Evolutionary conservation across 2,888 invertebrate genomes (phyloP).

Genomic region (Elmis aenea): DNA sequence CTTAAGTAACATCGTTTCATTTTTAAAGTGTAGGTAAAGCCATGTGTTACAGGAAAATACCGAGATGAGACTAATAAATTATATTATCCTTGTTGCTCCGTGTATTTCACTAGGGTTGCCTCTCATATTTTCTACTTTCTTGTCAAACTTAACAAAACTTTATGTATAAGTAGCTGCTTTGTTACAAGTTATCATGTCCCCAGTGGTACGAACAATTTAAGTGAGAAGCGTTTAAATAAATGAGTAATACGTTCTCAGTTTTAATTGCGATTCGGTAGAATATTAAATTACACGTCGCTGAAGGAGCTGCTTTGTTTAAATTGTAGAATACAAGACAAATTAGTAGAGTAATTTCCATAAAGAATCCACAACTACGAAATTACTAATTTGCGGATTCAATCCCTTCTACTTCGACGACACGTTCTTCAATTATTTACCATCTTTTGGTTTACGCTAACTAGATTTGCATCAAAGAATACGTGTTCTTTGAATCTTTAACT

Average conservation of each 20-base stretch:
- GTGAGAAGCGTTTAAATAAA: conserved; percentile 15
- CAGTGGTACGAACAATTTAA: conserved; percentile 17
- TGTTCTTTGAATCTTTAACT: conserved; percentile 37
- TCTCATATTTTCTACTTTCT: conserved; percentile 22
- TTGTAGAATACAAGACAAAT: conserved; percentile 17
- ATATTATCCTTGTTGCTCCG: conserved; percentile 19
- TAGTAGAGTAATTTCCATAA: conserved; percentile 29
- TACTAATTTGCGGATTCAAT: conserved; percentile 37
- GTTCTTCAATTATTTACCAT: conserved; percentile 41
- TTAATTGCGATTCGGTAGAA: conserved; percentile 16
- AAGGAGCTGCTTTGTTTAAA: conserved; percentile 9
- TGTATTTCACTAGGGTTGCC: conserved; percentile 14
- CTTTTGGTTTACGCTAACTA: conserved; percentile 41
- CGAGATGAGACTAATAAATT: too few relatives aligned
- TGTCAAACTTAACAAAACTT: conserved; percentile 22
- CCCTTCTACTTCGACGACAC: conserved; percentile 31
- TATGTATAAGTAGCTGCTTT: conserved; percentile 22
- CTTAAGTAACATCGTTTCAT: too few relatives aligned
- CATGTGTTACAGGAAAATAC: too few relatives aligned
- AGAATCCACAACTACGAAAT: conserved; percentile 33
- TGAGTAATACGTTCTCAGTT: conserved; percentile 14
- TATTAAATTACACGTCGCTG: conserved; percentile 16
- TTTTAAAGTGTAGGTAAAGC: too few relatives aligned
- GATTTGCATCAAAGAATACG: conserved; percentile 31
- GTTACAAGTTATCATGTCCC: conserved; percentile 19